Conservation (phyloP, 2,888 invertebrate genomes). For the Leptinotarsa peninsularis region DNA sequence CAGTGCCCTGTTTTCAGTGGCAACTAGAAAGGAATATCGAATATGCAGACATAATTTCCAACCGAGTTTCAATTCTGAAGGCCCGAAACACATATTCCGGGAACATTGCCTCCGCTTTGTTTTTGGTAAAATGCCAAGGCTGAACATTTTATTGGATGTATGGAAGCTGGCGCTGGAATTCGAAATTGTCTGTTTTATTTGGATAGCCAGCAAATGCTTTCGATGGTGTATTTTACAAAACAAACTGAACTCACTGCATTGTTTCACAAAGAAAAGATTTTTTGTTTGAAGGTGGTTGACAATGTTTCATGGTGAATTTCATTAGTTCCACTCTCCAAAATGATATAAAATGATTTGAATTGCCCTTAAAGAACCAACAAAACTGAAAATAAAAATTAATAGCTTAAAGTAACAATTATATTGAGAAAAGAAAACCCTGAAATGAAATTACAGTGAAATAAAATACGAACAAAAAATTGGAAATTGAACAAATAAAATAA, state of each 20-base stretch:
- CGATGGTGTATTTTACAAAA: not conserved
- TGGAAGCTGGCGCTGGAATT: conserved; percentile 8
- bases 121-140: conserved; percentile 20
- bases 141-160: conserved; percentile 6
- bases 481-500: no score
- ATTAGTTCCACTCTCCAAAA: no score
- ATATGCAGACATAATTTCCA: conserved; percentile 13
- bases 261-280: no score
- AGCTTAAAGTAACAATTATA: no score
- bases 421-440: no score
- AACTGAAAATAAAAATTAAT: no score
- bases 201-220: conserved; percentile 9
- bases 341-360: no score
- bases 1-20: not conserved
- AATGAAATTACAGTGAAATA: no score
- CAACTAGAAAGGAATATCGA: not conserved
- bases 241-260: not conserved
- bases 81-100: conserved; percentile 13
- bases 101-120: conserved; percentile 9
- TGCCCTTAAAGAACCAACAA: no score
- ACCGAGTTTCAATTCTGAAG: conserved; percentile 5
- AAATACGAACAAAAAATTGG: no score
- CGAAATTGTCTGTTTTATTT: conserved; percentile 21
- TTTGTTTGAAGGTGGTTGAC: no score
- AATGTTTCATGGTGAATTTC: no score